A percentile compares a stretch with the other conserved stretches of the same genome.
phyloP scores from a whole-genome alignment of 1,140 invertebrate genomes.

The Drosophila pallidifrons region DNA sequence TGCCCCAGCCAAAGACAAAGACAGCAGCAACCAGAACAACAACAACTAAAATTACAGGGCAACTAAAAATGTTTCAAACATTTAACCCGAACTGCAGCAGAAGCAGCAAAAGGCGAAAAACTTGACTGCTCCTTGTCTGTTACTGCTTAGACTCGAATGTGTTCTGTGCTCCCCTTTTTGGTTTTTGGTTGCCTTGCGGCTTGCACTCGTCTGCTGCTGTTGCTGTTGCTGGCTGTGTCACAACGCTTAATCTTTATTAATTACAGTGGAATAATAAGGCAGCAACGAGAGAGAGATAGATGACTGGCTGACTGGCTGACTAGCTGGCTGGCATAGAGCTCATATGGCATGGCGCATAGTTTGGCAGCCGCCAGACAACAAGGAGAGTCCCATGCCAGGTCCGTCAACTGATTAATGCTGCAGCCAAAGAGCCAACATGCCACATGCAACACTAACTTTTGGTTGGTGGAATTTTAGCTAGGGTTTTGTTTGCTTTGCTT shows the following conservation, averaged over 20 bases:
- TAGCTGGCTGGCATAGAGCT: constrained; percentile 8
- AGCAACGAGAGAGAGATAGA: constrained; percentile 44
- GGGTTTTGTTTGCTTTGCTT: constrained; percentile 40
- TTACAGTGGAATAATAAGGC: constrained; percentile 81
- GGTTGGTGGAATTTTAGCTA: constrained; percentile 64
- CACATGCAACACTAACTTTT: constrained; percentile 70
- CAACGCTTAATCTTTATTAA: constrained; percentile 82
- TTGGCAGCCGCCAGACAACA: constrained; percentile 50
- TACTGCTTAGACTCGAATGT: neutral
- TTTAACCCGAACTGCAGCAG: constrained; percentile 40
- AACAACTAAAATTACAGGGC: constrained; percentile 67
- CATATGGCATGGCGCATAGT: constrained; percentile 49
- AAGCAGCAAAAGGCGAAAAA: constrained; percentile 7
- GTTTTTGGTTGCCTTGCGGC: constrained; percentile 7
- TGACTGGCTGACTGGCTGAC: neutral
- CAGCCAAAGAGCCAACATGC: constrained; percentile 71
- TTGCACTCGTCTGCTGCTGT: neutral
- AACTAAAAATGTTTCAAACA: constrained; percentile 47
- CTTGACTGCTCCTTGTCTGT: constrained; percentile 33
- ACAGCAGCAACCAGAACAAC: neutral
- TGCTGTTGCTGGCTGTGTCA: constrained; percentile 64
- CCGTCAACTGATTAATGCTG: constrained; percentile 74
- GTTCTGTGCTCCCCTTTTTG: neutral
- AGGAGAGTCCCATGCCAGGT: constrained; percentile 22
- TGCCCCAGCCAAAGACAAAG: constrained; percentile 15